A percentile compares a stretch with the other conserved stretches of the same genome.
Conservation (phyloP, 2,888 invertebrate species). For the Thereva nobilitata region DNA sequence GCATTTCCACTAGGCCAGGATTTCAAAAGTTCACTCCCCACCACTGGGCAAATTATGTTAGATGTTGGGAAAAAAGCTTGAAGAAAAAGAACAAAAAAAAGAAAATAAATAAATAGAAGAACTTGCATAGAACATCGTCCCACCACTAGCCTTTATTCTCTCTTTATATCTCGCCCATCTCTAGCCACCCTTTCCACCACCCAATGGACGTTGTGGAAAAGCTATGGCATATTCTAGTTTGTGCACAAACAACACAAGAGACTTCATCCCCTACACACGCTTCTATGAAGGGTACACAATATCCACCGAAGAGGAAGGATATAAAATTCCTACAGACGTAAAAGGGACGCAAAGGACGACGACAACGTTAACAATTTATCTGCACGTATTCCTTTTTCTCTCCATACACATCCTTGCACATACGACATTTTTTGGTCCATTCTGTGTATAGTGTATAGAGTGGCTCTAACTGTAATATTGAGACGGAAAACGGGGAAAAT, state of each 20-base stretch:
- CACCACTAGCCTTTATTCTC: conserved; percentile 11
- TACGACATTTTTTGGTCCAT: background rate
- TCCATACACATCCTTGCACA: conserved; percentile 8
- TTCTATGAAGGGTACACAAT: background rate
- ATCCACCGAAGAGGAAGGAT: conserved; percentile 9
- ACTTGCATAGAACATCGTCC: conserved; percentile 22
- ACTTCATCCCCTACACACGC: conserved; percentile 16
- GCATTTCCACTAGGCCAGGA: no score
- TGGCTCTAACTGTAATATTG: conserved; percentile 9
- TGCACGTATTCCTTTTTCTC: conserved; percentile 19
- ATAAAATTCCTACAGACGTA: conserved; percentile 17
- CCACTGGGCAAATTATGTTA: conserved; percentile 28
- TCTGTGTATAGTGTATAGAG: background rate
- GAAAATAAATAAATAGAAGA: conserved; percentile 19
- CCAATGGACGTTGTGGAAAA: conserved; percentile 7
- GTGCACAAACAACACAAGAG: conserved; percentile 6
- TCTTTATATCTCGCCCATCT: conserved; percentile 23
- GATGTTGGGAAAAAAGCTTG: no score
- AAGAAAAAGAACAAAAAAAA: background rate
- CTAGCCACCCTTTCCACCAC: conserved; percentile 1
- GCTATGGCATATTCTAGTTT: conserved; percentile 1
- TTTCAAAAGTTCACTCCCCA: conserved; percentile 7
- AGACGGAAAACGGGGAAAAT: conserved; percentile 34
- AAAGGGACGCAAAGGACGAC: conserved; percentile 22
- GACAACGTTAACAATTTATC: conserved; percentile 18